Conservation (phyloP, 2,113 vertebrate genomes). For the Bagarius yarrelli region DNA sequence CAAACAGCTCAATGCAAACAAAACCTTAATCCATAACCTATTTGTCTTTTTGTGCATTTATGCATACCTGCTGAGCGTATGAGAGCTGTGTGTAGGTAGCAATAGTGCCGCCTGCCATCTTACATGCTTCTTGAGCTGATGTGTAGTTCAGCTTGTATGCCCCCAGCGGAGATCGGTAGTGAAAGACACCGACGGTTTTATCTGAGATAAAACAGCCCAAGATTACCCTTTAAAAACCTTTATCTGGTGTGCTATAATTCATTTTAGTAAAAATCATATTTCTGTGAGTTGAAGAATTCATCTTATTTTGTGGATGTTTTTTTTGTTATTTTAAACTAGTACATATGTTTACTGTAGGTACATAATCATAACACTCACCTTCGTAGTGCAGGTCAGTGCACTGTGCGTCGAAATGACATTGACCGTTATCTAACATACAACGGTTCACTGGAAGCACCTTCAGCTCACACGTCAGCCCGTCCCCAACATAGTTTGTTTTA, state of each 20-base stretch:
- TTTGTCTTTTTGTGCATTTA: neutral
- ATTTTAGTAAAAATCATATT: neutral
- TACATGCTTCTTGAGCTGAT: constrained; percentile 75
- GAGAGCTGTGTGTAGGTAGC: constrained; percentile 85
- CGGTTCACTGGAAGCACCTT: constrained; percentile 80
- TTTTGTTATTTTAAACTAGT: neutral
- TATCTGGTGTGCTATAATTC: neutral
- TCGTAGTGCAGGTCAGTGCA: constrained; percentile 88
- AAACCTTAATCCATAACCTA: neutral
- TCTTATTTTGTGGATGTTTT: neutral
- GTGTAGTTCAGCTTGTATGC: constrained; percentile 82
- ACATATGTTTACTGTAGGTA: neutral
- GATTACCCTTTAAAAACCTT: neutral
- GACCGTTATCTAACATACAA: constrained; percentile 84
- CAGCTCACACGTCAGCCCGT: constrained; percentile 79
- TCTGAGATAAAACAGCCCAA: constrained; percentile 68
- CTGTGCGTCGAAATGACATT: constrained; percentile 78
- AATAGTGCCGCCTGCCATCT: constrained; percentile 67
- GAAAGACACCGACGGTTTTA: constrained; percentile 81
- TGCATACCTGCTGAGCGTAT: constrained; percentile 84
- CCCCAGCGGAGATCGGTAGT: constrained; percentile 75
- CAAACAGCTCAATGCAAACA: neutral
- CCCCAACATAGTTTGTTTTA: constrained; percentile 82
- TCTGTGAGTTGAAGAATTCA: neutral
- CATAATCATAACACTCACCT: constrained; percentile 68